A percentile compares a stretch with the other conserved stretches of the same genome.
These are phyloP conservation scores for Prunella fulvescens DNA, from an alignment of 2,113 vertebrate genomes.

Conservation along the genomic window DNA sequence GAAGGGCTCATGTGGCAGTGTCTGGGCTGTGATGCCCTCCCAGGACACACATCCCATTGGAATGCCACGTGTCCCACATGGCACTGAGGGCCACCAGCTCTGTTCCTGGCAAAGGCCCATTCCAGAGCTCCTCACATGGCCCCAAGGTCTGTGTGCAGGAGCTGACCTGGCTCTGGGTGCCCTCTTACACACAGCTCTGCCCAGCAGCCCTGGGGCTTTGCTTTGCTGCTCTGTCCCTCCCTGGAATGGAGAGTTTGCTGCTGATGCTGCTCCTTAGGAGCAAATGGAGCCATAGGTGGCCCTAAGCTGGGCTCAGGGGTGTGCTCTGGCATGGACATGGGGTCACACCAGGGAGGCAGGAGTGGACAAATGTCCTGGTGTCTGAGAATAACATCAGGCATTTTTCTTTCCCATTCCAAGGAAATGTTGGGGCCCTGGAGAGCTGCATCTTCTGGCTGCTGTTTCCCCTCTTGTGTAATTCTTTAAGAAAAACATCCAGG, in stretches of 20 bases:
- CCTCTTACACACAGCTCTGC: neutral
- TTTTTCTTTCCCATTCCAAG: neutral
- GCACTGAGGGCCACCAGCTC: neutral
- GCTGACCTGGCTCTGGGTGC: neutral
- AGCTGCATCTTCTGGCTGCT: neutral
- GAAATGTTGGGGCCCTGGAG: neutral
- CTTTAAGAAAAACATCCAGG: neutral
- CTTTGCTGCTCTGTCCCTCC: neutral
- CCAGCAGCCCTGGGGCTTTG: neutral
- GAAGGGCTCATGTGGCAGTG: neutral
- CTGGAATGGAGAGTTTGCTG: neutral
- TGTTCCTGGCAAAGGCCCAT: accelerated
- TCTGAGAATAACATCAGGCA: neutral
- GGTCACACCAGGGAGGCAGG: neutral
- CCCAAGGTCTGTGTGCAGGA: neutral
- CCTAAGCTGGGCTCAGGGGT: neutral
- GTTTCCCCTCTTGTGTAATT: neutral
- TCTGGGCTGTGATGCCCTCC: neutral
- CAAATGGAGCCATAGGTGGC: accelerated
- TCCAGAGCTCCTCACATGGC: neutral
- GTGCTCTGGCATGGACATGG: accelerated
- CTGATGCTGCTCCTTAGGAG: neutral
- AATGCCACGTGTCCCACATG: accelerated
- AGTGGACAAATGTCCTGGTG: neutral
- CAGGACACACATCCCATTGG: accelerated